Evolutionary conservation across 2,888 invertebrate genomes (phyloP).

Genomic region (Epinotia ramella): DNA sequence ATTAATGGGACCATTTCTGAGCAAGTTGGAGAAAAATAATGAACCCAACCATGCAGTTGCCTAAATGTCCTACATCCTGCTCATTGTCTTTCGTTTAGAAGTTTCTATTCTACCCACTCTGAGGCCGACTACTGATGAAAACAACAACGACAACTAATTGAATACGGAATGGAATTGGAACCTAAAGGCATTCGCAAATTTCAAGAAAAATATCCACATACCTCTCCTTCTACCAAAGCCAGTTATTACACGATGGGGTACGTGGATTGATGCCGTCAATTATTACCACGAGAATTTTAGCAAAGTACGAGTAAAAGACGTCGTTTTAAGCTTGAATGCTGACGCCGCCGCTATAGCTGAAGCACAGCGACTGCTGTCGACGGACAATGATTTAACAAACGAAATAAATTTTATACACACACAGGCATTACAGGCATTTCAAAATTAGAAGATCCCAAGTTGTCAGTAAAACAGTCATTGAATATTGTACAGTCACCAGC

Average conservation of each 20-base stretch:
- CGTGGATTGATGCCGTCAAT: slow-evolving; percentile 6
- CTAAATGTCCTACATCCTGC: no score
- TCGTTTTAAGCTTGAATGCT: slow-evolving; percentile 10
- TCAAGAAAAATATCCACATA: slow-evolving; percentile 17
- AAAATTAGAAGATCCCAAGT: slow-evolving; percentile 16
- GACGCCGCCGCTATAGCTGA: slow-evolving; percentile 15
- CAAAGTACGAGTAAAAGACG: slow-evolving; percentile 17
- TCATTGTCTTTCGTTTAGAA: no score
- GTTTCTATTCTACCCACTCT: no score
- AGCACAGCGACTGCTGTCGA: slow-evolving; percentile 8
- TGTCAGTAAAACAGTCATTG: slow-evolving; percentile 7
- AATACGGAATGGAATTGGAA: no score
- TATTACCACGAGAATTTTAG: slow-evolving; percentile 17
- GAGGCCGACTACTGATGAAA: no score
- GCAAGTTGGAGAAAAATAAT: no score
- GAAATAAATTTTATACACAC: slow-evolving; percentile 10
- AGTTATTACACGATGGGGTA: slow-evolving; percentile 13
- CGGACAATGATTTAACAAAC: slow-evolving; percentile 9
- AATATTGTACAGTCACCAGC: no score
- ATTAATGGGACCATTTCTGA: no score
- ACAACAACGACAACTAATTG: no score
- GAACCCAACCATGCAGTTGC: no score
- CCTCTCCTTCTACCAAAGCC: slow-evolving; percentile 4
- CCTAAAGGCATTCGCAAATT: slow-evolving; percentile 17
- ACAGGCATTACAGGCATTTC: slow-evolving; percentile 11